Evolutionary conservation across 2,797 vertebrate genomes (phyloP).

Genomic region (Ambastaia sidthimunki): DNA sequence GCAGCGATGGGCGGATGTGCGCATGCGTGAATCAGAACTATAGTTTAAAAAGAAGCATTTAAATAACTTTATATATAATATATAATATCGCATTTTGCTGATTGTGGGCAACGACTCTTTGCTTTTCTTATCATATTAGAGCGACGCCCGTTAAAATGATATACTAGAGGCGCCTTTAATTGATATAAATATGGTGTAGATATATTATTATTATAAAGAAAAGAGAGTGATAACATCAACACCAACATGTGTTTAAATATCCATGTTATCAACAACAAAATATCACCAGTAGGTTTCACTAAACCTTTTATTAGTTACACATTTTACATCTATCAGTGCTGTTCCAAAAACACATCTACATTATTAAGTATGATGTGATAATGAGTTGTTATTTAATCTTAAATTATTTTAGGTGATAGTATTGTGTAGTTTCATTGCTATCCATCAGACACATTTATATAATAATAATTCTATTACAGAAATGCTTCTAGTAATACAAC

Average conservation of each 20-base stretch:
- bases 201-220: too few species aligned
- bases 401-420: neutral
- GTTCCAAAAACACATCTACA: neutral
- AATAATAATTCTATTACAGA: neutral
- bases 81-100: neutral
- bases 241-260: too few species aligned
- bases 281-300: neutral
- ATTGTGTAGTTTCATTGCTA: neutral
- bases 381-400: neutral
- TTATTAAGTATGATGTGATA: neutral
- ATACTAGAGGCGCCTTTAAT: neutral
- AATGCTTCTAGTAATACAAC: conserved; percentile 80
- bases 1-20: neutral
- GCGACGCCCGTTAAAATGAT: neutral
- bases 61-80: too few species aligned
- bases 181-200: too few species aligned
- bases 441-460: too few species aligned
- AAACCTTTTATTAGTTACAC: neutral
- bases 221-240: too few species aligned
- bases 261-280: too few species aligned
- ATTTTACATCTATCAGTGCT: neutral
- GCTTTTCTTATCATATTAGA: neutral
- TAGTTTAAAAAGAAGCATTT: neutral
- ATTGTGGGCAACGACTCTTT: neutral
- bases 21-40: neutral